phyloP scores from a whole-genome alignment of 2,113 vertebrate species.

The Penelope pileata region DNA sequence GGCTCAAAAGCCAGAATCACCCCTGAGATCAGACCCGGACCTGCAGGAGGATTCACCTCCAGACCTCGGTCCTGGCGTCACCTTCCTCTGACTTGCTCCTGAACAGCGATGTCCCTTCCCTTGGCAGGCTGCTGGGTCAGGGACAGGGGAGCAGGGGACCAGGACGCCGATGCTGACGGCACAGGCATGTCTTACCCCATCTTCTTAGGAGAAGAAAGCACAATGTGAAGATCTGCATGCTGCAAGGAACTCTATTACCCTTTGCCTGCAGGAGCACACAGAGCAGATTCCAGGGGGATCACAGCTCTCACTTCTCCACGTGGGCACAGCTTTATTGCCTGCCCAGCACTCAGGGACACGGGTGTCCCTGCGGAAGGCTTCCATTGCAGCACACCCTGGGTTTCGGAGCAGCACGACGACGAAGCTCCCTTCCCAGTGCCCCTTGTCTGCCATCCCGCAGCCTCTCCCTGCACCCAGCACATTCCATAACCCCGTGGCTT shows the following conservation, averaged over 20 bases:
- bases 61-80: background rate
- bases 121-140: background rate
- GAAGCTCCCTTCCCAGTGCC: background rate
- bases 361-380: background rate
- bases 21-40: background rate
- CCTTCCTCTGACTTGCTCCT: fast-evolving
- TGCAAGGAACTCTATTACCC: background rate
- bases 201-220: background rate
- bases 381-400: fast-evolving
- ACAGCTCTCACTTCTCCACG: too few relatives aligned
- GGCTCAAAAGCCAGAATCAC: background rate
- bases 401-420: background rate
- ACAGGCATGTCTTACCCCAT: background rate
- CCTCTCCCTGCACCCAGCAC: background rate
- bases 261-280: background rate
- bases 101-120: background rate
- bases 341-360: fast-evolving
- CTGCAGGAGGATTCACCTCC: background rate
- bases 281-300: background rate
- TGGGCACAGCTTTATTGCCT: background rate
- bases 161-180: background rate
- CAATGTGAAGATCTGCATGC: fast-evolving
- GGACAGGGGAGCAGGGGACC: background rate
- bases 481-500: background rate
- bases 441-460: background rate